Evolutionary conservation across 2,888 invertebrate genomes (phyloP).

Genomic region (Caradrina kadenii): DNA sequence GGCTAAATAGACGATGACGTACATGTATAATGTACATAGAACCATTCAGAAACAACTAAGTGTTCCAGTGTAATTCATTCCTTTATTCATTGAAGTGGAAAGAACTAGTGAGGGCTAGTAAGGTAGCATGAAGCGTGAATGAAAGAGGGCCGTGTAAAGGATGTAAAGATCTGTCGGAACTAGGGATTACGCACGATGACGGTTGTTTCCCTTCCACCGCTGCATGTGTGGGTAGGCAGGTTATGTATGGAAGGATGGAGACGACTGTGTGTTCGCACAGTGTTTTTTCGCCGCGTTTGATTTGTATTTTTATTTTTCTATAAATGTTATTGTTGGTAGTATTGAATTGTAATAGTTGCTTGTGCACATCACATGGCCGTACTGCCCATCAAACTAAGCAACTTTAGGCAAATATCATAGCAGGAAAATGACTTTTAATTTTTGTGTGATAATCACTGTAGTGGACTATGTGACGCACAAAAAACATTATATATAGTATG

Average conservation of each 20-base stretch:
- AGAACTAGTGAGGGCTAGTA: constrained; percentile 52
- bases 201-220: constrained; percentile 37
- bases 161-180: constrained; percentile 50
- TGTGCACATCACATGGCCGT: too few species aligned
- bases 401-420: too few species aligned
- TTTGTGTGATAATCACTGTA: too few species aligned
- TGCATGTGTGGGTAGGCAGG: constrained; percentile 11
- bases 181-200: constrained; percentile 55
- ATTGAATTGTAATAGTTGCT: too few species aligned
- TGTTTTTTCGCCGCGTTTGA: neutral
- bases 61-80: constrained; percentile 46
- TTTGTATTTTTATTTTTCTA: too few species aligned
- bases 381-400: too few species aligned
- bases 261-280: neutral
- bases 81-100: constrained; percentile 54
- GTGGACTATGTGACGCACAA: too few species aligned
- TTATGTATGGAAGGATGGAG: constrained; percentile 11
- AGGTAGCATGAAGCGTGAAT: constrained; percentile 57
- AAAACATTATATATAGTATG: too few species aligned
- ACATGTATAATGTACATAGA: neutral
- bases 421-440: too few species aligned
- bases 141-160: constrained; percentile 45
- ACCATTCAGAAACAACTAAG: constrained; percentile 5
- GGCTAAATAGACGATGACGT: neutral
- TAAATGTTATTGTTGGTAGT: too few species aligned